Conservation (phyloP, 2,888 invertebrate species). For the Cerastis rubricosa region DNA sequence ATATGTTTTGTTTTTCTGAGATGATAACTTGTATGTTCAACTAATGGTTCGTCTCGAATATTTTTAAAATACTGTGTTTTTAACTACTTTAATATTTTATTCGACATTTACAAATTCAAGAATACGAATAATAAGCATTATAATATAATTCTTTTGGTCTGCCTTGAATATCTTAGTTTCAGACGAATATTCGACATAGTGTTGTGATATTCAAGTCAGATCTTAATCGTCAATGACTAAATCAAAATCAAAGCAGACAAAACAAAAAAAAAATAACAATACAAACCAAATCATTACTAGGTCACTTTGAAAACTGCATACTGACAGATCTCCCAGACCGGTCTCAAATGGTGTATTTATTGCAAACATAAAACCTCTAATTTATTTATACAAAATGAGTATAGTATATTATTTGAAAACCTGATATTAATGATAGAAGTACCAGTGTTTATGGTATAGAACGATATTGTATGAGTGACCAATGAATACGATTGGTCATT, state of each 20-base stretch:
- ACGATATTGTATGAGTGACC: conserved; percentile 35
- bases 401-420: conserved; percentile 27
- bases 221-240: background rate
- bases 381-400: conserved; percentile 7
- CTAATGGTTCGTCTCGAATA: conserved; percentile 41
- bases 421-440: background rate
- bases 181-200: background rate
- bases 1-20: conserved; percentile 16
- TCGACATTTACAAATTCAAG: conserved; percentile 11
- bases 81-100: conserved; percentile 15
- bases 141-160: background rate
- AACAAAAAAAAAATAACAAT: background rate
- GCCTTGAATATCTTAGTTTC: background rate
- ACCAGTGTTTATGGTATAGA: conserved; percentile 24
- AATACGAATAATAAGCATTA: background rate
- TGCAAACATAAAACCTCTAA: background rate
- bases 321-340: background rate
- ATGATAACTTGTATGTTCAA: conserved; percentile 46
- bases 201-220: background rate
- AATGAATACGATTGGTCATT: conserved; percentile 32
- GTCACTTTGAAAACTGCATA: background rate
- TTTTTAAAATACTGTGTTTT: conserved; percentile 22
- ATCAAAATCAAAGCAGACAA: background rate
- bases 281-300: background rate
- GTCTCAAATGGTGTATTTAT: background rate